A percentile compares a stretch with the other conserved stretches of the same genome.
These are phyloP conservation scores for Tricholauxania praeusta DNA, from an alignment of 2,888 invertebrate species.

Conservation along the genomic window DNA sequence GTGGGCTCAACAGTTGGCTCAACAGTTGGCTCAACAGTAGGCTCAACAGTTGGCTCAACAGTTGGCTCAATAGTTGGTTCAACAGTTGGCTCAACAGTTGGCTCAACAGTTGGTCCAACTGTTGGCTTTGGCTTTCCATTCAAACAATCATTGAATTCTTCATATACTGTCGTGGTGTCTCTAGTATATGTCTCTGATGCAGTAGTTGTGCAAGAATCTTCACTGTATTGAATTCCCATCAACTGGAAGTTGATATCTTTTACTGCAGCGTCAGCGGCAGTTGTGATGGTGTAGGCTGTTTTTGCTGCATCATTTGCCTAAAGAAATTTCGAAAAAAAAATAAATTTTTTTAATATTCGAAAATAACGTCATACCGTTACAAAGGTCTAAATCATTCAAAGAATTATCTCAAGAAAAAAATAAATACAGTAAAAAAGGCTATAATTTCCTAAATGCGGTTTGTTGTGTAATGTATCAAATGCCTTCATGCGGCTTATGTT, in stretches of 20 bases:
- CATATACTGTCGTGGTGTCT: background rate
- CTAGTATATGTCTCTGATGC: background rate
- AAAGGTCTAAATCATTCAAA: no score
- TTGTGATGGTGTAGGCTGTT: background rate
- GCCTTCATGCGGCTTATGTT: no score
- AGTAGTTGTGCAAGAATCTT: background rate
- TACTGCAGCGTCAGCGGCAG: background rate
- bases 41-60: background rate
- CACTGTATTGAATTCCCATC: background rate
- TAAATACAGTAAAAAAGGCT: no score
- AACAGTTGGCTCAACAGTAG: background rate
- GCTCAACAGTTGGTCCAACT: background rate
- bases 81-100: background rate
- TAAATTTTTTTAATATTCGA: background rate
- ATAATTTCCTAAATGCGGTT: no score
- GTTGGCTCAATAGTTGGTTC: background rate
- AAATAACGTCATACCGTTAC: no score
- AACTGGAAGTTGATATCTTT: background rate
- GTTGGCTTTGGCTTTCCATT: background rate
- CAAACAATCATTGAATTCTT: background rate
- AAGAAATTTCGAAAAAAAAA: background rate
- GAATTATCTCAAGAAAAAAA: no score
- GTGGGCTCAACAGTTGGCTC: background rate
- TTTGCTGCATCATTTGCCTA: conserved; percentile 4
- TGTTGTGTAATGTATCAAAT: no score